Conservation (phyloP, 2,797 vertebrate genomes). For the Nothura maculosa region DNA sequence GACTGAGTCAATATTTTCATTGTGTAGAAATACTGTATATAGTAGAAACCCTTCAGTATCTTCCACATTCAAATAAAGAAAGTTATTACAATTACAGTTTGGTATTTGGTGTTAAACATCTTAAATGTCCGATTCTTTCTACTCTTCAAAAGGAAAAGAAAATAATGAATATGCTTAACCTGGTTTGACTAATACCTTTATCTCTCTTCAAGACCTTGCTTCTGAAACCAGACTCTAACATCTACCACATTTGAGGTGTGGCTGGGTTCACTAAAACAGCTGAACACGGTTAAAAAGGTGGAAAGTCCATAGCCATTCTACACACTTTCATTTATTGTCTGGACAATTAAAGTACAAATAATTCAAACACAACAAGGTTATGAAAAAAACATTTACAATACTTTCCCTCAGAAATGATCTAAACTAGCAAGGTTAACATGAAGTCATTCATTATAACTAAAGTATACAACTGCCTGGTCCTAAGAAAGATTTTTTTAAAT, state of each 20-base stretch:
- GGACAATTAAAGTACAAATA: slow-evolving; percentile 99
- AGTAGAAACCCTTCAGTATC: slow-evolving; percentile 65
- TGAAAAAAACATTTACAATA: slow-evolving; percentile 99
- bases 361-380: slow-evolving; percentile 99
- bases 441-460: slow-evolving; percentile 99
- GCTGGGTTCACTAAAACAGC: slow-evolving; percentile 75
- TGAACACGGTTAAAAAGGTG: slow-evolving; percentile 85
- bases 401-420: slow-evolving; percentile 99
- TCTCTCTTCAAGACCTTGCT: slow-evolving; percentile 59
- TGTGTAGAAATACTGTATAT: slow-evolving; percentile 74
- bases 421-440: slow-evolving; percentile 99
- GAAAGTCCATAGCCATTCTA: slow-evolving; percentile 92
- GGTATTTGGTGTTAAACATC: slow-evolving; percentile 52
- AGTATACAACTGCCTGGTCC: slow-evolving; percentile 97
- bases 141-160: slow-evolving; percentile 35
- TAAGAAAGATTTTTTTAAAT: slow-evolving; percentile 93
- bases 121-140: slow-evolving; percentile 26
- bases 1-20: slow-evolving; percentile 56
- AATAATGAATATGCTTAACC: slow-evolving; percentile 53
- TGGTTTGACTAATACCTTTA: slow-evolving; percentile 28
- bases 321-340: slow-evolving; percentile 99
- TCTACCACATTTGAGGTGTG: slow-evolving; percentile 36
- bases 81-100: slow-evolving; percentile 51
- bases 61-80: slow-evolving; percentile 54
- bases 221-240: slow-evolving; percentile 35